These are phyloP conservation scores for Parnassius apollo DNA, from an alignment of 2,888 invertebrate genomes.

Conservation along the genomic window DNA sequence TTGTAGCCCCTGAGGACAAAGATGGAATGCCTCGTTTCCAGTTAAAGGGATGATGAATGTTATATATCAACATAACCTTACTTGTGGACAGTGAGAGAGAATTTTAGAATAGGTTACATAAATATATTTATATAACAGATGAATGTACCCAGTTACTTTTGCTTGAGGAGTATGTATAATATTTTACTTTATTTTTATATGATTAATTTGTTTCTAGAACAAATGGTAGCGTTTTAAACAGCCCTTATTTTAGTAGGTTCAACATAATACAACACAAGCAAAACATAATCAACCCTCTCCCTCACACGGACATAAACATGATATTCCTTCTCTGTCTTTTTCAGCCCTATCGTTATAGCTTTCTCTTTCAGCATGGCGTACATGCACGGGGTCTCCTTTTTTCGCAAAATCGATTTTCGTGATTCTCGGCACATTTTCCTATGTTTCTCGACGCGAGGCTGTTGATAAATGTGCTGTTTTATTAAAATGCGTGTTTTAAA, in stretches of 20 bases:
- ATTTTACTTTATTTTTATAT: too few relatives aligned
- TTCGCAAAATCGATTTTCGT: constrained; percentile 49
- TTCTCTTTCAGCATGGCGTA: constrained; percentile 29
- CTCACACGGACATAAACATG: constrained; percentile 28
- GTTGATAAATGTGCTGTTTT: constrained; percentile 6
- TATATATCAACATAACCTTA: too few relatives aligned
- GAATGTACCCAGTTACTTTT: too few relatives aligned
- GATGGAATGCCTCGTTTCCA: too few relatives aligned
- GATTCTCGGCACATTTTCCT: constrained; percentile 46
- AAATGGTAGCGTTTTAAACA: constrained; percentile 39
- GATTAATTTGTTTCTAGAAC: constrained; percentile 13
- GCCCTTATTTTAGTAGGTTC: constrained; percentile 49
- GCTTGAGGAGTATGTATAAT: too few relatives aligned
- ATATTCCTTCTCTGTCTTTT: constrained; percentile 33
- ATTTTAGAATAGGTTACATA: too few relatives aligned
- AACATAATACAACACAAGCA: constrained; percentile 36
- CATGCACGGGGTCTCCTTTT: constrained; percentile 34
- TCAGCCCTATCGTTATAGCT: constrained; percentile 12
- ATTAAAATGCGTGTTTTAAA: constrained; percentile 7
- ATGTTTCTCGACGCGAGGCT: not conserved
- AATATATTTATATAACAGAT: too few relatives aligned
- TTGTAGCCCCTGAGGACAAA: too few relatives aligned
- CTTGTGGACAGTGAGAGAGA: too few relatives aligned
- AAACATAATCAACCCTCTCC: constrained; percentile 31
- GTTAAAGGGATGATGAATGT: too few relatives aligned